Conservation (phyloP, 2,888 invertebrate genomes). For the Phania funesta region DNA sequence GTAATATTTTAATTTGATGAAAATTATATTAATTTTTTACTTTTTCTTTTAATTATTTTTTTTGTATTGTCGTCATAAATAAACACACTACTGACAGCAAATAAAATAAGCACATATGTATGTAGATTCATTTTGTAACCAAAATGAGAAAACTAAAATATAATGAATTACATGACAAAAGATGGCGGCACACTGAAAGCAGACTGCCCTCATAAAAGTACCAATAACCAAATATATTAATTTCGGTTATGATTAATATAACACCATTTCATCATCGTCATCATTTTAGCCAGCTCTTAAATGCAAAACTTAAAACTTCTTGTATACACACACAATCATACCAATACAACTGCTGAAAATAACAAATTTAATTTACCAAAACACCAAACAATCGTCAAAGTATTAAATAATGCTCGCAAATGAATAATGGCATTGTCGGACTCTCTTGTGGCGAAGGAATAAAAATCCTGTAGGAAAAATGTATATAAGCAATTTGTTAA, state of each 20-base stretch:
- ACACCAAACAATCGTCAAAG: conserved; percentile 5
- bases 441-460: neutral
- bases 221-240: neutral
- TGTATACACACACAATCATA: conserved; percentile 30
- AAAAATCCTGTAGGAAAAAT: conserved; percentile 9
- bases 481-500: no score
- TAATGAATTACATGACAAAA: neutral
- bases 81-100: no score
- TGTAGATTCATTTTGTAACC: no score
- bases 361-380: conserved; percentile 18
- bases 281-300: conserved; percentile 9
- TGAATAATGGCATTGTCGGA: conserved; percentile 16
- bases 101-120: no score
- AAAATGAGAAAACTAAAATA: no score
- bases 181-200: neutral
- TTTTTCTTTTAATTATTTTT: no score
- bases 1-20: no score
- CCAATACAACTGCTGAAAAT: conserved; percentile 14
- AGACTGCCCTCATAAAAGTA: conserved; percentile 34
- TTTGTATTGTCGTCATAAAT: no score
- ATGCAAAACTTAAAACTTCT: conserved; percentile 34
- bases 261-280: neutral
- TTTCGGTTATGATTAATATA: conserved; percentile 9
- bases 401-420: conserved; percentile 42
- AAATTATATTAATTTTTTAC: no score